Evolutionary conservation across 2,113 vertebrate genomes (phyloP).

Genomic region (Synchiropus splendidus): DNA sequence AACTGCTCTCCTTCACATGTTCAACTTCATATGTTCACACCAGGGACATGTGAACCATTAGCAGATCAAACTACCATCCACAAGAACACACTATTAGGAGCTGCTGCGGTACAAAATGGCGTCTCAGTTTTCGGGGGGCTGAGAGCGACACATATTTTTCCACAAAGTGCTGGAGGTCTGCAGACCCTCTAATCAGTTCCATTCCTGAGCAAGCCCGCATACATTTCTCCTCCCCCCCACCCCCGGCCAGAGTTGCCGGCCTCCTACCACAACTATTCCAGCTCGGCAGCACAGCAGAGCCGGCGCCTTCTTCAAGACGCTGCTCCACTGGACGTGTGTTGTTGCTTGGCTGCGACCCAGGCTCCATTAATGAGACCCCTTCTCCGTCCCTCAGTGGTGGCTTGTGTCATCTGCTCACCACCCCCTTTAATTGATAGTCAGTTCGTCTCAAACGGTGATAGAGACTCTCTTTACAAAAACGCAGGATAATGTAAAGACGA

Average conservation of each 20-base stretch:
- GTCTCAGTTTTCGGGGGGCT: slow-evolving; percentile 2
- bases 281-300: no score
- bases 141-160: slow-evolving; percentile 8
- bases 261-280: slow-evolving; percentile 56
- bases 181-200: slow-evolving; percentile 57
- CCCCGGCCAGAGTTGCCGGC: slow-evolving; percentile 38
- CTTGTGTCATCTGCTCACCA: slow-evolving; percentile 76
- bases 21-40: no score
- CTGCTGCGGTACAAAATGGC: slow-evolving; percentile 38
- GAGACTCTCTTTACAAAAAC: slow-evolving; percentile 68
- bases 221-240: slow-evolving; percentile 44
- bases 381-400: slow-evolving; percentile 77
- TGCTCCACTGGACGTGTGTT: slow-evolving; percentile 56
- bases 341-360: slow-evolving; percentile 77
- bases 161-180: slow-evolving; percentile 26
- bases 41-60: no score
- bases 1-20: no score
- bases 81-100: slow-evolving; percentile 7
- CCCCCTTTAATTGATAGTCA: slow-evolving; percentile 70
- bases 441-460: slow-evolving; percentile 66
- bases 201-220: slow-evolving; percentile 61
- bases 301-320: slow-evolving; percentile 73
- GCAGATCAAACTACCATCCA: not conserved
- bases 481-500: slow-evolving; percentile 65
- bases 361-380: slow-evolving; percentile 83